A percentile compares a stretch with the other conserved stretches of the same genome.
Evolutionary conservation across 2,797 vertebrate genomes (phyloP).

Genomic region (Malurus splendens): DNA sequence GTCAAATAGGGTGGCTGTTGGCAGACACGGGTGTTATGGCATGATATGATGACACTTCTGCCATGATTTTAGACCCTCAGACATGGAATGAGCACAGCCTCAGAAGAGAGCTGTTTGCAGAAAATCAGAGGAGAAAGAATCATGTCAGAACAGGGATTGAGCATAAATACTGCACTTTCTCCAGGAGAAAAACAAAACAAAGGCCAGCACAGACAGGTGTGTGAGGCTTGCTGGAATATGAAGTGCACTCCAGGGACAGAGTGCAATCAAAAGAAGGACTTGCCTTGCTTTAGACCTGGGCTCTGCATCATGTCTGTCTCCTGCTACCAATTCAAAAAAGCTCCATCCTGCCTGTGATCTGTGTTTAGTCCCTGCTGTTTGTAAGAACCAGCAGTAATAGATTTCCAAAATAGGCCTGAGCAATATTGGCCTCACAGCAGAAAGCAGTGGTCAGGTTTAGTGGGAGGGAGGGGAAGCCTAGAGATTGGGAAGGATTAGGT

Average conservation of each 20-base stretch:
- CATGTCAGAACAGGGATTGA: background rate
- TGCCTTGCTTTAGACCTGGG: background rate
- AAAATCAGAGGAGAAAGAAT: background rate
- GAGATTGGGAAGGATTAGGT: constrained; percentile 21
- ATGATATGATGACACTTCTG: background rate
- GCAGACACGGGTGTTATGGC: background rate
- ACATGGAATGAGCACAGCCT: background rate
- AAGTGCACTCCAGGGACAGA: constrained; percentile 2
- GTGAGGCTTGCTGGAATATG: background rate
- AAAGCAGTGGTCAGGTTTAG: constrained; percentile 22
- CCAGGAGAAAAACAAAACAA: background rate
- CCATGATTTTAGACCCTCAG: background rate
- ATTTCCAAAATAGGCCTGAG: constrained; percentile 16
- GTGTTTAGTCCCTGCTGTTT: background rate
- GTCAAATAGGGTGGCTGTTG: background rate
- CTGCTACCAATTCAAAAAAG: background rate
- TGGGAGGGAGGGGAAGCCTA: constrained; percentile 31
- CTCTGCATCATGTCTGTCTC: background rate
- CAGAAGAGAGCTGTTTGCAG: background rate
- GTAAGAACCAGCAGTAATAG: constrained; percentile 19
- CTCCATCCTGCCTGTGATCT: background rate
- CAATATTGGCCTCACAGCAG: background rate
- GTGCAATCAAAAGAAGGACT: background rate
- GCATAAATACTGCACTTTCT: background rate
- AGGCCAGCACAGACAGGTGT: constrained; percentile 29